phyloP scores from a whole-genome alignment of 2,113 vertebrate species.

The Actenoides lindsayi region DNA sequence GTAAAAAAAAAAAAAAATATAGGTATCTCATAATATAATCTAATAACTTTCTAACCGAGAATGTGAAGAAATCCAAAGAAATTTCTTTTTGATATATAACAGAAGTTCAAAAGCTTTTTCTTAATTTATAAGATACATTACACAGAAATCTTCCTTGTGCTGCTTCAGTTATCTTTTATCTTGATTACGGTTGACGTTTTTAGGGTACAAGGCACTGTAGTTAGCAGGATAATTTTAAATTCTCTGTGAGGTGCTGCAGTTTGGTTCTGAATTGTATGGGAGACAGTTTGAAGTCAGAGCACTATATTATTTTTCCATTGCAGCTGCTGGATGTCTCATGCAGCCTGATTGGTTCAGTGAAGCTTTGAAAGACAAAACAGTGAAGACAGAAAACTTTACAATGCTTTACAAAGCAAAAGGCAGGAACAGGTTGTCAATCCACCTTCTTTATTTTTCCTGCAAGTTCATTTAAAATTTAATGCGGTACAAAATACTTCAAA shows the following conservation, averaged over 20 bases:
- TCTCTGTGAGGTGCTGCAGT: constrained; percentile 22
- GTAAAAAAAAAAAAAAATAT: too few species aligned
- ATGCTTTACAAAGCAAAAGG: not conserved
- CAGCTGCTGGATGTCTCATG: not conserved
- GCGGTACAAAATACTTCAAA: not conserved
- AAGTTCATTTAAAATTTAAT: not conserved
- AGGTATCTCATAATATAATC: not conserved
- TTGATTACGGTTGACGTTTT: constrained; percentile 35
- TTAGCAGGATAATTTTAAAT: constrained; percentile 35
- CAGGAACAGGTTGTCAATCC: not conserved
- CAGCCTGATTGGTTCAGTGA: not conserved
- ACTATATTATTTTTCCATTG: not conserved
- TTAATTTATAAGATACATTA: constrained; percentile 37
- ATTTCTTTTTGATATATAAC: constrained; percentile 15
- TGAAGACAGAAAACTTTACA: not conserved
- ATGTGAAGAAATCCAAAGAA: not conserved
- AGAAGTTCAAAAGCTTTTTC: constrained; percentile 34
- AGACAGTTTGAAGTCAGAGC: not conserved
- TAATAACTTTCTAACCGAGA: not conserved
- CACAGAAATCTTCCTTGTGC: not conserved
- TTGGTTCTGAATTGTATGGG: constrained; percentile 7
- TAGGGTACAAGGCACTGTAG: constrained; percentile 13
- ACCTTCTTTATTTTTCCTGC: not conserved
- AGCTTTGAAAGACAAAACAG: not conserved
- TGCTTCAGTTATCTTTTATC: constrained; percentile 22